Conservation (phyloP, 2,888 invertebrate genomes). For the Nomada ruficornis region DNA sequence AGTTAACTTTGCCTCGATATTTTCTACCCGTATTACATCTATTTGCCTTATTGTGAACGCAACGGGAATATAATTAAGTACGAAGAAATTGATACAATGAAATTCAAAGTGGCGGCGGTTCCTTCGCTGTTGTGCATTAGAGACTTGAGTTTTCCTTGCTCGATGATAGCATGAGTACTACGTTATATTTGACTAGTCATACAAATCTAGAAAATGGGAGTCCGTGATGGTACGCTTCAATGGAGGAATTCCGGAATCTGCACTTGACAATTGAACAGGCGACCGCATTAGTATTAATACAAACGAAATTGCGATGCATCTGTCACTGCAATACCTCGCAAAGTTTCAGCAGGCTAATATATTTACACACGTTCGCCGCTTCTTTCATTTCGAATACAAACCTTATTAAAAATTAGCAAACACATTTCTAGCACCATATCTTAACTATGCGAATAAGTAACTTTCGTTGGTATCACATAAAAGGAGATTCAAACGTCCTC, state of each 20-base stretch:
- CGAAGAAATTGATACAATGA: no score
- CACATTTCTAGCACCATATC: constrained; percentile 59
- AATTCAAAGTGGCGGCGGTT: no score
- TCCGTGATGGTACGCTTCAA: neutral
- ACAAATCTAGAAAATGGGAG: constrained; percentile 39
- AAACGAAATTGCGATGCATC: neutral
- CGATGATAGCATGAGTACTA: no score
- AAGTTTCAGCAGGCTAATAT: constrained; percentile 44
- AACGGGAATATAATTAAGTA: no score
- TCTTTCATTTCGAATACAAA: constrained; percentile 46
- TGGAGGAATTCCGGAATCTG: neutral
- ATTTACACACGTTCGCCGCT: constrained; percentile 33
- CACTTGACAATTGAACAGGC: constrained; percentile 24
- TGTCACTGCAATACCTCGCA: neutral
- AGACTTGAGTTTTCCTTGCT: neutral
- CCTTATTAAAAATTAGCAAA: constrained; percentile 58
- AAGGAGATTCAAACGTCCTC: constrained; percentile 30
- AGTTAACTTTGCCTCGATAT: no score
- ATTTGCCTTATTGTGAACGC: no score
- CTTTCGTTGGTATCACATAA: constrained; percentile 58
- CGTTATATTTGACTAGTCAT: neutral
- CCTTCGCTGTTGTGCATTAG: constrained; percentile 23
- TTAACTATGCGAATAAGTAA: constrained; percentile 55
- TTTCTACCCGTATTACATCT: no score
- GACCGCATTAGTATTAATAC: neutral